A percentile compares a stretch with the other conserved stretches of the same genome.
Evolutionary conservation across 2,797 vertebrate genomes (phyloP).

Genomic region (Thamnophis elegans): DNA sequence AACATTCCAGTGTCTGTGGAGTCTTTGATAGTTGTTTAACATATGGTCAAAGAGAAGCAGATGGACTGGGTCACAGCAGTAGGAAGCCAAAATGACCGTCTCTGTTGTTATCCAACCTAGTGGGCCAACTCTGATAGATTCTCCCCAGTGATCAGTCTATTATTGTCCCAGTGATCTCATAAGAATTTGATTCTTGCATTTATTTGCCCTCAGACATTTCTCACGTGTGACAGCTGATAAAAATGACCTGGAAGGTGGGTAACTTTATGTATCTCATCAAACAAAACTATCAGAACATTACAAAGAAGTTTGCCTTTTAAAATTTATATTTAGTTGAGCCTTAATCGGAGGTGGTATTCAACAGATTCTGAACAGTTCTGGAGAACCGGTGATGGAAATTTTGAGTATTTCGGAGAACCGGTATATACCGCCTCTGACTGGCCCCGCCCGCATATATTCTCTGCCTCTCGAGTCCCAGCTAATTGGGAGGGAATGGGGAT

Average conservation of each 20-base stretch:
- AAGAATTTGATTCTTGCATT: conserved; percentile 50
- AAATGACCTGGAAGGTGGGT: conserved; percentile 23
- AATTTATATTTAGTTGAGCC: neutral
- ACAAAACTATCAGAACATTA: conserved; percentile 22
- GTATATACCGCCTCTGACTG: no score
- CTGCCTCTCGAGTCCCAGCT: no score
- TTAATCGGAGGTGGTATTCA: neutral
- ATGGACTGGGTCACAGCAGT: conserved; percentile 72
- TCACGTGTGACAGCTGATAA: neutral
- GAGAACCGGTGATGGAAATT: no score
- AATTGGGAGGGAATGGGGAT: no score
- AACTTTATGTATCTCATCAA: conserved; percentile 42
- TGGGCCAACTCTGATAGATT: conserved; percentile 56
- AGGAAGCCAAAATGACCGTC: conserved; percentile 45
- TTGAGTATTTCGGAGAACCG: no score
- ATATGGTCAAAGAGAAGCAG: conserved; percentile 72
- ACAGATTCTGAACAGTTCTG: no score
- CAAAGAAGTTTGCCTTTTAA: conserved; percentile 27
- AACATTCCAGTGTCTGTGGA: conserved; percentile 56
- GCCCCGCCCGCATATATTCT: no score
- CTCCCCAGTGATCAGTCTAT: conserved; percentile 51
- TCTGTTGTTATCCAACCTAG: conserved; percentile 60
- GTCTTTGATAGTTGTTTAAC: conserved; percentile 53
- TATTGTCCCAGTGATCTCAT: conserved; percentile 48
- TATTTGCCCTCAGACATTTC: conserved; percentile 58